Conservation (phyloP, 2,113 vertebrate genomes). For the Stomatorhinus ivindoensis region DNA sequence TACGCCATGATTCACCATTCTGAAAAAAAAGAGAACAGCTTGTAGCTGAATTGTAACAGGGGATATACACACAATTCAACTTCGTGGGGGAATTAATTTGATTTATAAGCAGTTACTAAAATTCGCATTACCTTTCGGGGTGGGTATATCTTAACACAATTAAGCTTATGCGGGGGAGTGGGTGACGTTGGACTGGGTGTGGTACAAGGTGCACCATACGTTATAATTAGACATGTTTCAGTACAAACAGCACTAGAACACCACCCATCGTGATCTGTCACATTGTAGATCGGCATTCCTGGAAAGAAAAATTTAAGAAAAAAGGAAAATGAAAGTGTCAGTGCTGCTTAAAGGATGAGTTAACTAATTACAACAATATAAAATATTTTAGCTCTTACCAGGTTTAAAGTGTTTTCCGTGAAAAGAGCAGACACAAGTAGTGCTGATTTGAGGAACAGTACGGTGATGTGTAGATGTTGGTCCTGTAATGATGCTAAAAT, state of each 20-base stretch:
- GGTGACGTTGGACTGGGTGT: neutral
- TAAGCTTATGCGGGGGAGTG: neutral
- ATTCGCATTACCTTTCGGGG: conserved; percentile 29
- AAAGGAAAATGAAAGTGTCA: neutral
- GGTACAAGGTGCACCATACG: fast-evolving
- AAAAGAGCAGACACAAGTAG: conserved; percentile 3
- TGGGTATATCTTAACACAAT: neutral
- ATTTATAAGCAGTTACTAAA: neutral
- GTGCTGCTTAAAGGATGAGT: neutral
- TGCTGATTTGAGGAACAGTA: neutral
- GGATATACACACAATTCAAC: neutral
- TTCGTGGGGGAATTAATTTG: neutral
- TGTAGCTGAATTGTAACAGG: neutral
- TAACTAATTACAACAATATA: neutral
- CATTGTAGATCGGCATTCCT: conserved; percentile 63
- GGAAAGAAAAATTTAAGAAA: neutral
- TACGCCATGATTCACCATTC: conserved; percentile 61
- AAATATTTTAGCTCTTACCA: conserved; percentile 16
- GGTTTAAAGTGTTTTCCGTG: neutral
- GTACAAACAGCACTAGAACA: conserved; percentile 56
- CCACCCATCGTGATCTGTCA: conserved; percentile 53
- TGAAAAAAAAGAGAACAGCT: conserved; percentile 29
- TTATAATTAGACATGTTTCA: conserved; percentile 39
- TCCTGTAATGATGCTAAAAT: neutral
- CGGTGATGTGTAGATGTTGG: neutral